Evolutionary conservation across 2,888 invertebrate species (phyloP).

Genomic region (Lepidochitona cinerea): DNA sequence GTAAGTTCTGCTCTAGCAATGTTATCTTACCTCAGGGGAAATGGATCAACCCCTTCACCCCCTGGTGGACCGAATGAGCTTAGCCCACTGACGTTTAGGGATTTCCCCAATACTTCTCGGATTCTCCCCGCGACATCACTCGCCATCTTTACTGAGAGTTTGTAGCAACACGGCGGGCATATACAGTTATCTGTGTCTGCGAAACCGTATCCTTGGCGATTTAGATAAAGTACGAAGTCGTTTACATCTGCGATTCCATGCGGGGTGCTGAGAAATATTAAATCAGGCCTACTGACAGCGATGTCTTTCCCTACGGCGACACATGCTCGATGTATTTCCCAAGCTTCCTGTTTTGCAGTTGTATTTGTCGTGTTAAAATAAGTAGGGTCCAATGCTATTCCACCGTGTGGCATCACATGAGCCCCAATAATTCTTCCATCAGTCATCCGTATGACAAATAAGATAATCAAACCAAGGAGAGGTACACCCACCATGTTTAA

Average conservation of each 20-base stretch:
- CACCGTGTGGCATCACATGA: slow-evolving; percentile 47
- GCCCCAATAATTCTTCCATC: background rate
- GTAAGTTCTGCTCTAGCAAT: too few relatives aligned
- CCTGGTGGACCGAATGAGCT: slow-evolving; percentile 46
- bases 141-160: slow-evolving; percentile 32
- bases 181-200: slow-evolving; percentile 47
- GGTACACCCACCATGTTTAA: too few relatives aligned
- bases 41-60: slow-evolving; percentile 33
- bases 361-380: slow-evolving; percentile 45
- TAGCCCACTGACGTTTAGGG: slow-evolving; percentile 40
- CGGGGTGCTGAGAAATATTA: slow-evolving; percentile 44
- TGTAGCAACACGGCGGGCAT: slow-evolving; percentile 43
- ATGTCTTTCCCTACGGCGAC: slow-evolving; percentile 35
- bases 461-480: too few relatives aligned
- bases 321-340: slow-evolving; percentile 39
- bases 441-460: too few relatives aligned
- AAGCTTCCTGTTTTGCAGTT: slow-evolving; percentile 37
- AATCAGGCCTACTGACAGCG: slow-evolving; percentile 29
- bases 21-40: slow-evolving; percentile 48
- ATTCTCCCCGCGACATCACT: slow-evolving; percentile 25
- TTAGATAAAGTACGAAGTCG: slow-evolving; percentile 44
- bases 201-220: slow-evolving; percentile 28
- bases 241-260: slow-evolving; percentile 43
- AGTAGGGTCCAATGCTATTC: slow-evolving; percentile 39
- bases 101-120: slow-evolving; percentile 22